Conservation (phyloP, 1,140 invertebrate genomes). For the Atta texana region DNA sequence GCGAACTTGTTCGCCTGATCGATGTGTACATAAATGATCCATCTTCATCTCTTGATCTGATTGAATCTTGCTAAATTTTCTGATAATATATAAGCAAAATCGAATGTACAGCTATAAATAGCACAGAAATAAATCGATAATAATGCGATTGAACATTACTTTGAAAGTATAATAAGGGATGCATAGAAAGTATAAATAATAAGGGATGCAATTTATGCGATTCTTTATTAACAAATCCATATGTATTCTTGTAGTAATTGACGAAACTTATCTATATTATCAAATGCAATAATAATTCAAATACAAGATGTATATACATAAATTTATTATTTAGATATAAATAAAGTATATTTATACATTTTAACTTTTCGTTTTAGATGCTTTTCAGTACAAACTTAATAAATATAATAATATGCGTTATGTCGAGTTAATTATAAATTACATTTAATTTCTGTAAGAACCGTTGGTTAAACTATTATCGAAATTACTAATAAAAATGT, state of each 20-base stretch:
- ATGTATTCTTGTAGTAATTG: background rate
- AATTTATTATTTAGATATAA: no score
- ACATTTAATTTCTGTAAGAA: no score
- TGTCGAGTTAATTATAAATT: no score
- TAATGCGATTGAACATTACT: background rate
- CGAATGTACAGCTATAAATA: background rate
- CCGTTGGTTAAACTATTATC: background rate
- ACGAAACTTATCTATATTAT: background rate
- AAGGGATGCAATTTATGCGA: background rate
- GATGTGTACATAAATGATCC: background rate
- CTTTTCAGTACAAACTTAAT: no score
- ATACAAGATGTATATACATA: no score
- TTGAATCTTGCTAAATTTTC: constrained; percentile 16
- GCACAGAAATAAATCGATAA: background rate
- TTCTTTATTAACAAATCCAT: background rate
- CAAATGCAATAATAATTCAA: no score
- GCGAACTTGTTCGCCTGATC: constrained; percentile 23
- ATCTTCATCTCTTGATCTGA: constrained; percentile 21
- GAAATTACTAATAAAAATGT: background rate
- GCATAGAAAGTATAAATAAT: no score
- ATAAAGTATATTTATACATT: no score
- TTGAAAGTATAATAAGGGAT: background rate
- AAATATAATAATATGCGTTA: no score
- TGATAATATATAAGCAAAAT: background rate
- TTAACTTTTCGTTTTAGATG: no score